A percentile compares a stretch with the other conserved stretches of the same genome.
Conservation (phyloP, 2,113 vertebrate species). For the Hippocampus barbouri region DNA sequence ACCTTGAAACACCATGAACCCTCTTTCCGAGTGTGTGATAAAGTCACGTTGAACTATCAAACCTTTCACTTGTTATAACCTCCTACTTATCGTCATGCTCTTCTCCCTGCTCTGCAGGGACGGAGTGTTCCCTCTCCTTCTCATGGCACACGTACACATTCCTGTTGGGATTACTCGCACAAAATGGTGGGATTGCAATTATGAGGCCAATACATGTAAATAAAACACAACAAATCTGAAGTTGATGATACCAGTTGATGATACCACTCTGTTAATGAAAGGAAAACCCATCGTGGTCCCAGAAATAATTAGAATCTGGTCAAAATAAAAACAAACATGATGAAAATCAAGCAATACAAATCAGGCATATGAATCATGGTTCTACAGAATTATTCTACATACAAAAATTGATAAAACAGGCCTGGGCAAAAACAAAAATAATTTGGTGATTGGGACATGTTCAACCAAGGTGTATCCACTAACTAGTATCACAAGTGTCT, state of each 20-base stretch:
- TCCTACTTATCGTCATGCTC: background rate
- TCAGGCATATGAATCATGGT: too few relatives aligned
- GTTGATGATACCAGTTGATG: too few relatives aligned
- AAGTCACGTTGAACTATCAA: background rate
- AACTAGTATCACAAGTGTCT: too few relatives aligned
- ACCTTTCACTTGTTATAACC: slow-evolving; percentile 8
- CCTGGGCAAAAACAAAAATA: background rate
- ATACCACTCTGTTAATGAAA: too few relatives aligned
- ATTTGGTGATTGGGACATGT: too few relatives aligned
- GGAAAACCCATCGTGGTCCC: too few relatives aligned
- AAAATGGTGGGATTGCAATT: slow-evolving; percentile 21
- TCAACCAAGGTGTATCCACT: too few relatives aligned
- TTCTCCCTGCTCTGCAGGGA: slow-evolving; percentile 8
- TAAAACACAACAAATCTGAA: background rate
- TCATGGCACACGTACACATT: slow-evolving; percentile 42
- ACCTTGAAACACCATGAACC: background rate
- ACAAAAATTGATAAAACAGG: too few relatives aligned
- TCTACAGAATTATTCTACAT: too few relatives aligned
- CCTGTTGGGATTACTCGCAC: slow-evolving; percentile 24
- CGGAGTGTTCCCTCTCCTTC: slow-evolving; percentile 37
- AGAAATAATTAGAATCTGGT: too few relatives aligned
- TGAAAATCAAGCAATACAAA: too few relatives aligned
- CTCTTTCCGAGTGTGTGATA: background rate
- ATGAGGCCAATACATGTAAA: slow-evolving; percentile 22
- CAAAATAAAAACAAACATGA: too few relatives aligned